Evolutionary conservation across 2,113 vertebrate species (phyloP).

Genomic region (Nicator chloris): DNA sequence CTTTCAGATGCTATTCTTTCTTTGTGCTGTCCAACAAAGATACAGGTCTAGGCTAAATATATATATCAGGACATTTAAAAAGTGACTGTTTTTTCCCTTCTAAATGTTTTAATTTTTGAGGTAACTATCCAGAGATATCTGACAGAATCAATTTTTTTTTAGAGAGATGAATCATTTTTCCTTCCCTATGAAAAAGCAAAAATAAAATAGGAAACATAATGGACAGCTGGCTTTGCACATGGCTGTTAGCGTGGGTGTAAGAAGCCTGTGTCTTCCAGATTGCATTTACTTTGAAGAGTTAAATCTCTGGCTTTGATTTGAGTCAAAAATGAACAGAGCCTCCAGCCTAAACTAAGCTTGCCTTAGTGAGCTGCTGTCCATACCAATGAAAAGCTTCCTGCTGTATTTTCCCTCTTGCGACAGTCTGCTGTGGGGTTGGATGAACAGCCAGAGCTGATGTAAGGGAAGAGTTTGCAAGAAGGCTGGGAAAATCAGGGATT

Average conservation of each 20-base stretch:
- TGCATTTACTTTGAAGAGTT: background rate
- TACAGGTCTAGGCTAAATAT: background rate
- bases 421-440: background rate
- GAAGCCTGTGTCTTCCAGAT: background rate
- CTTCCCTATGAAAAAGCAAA: background rate
- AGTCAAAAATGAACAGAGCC: background rate
- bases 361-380: background rate
- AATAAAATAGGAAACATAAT: background rate
- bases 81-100: background rate
- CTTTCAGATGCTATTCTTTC: background rate
- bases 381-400: background rate
- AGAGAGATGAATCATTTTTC: background rate
- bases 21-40: background rate
- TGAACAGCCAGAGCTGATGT: background rate
- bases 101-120: background rate
- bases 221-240: accelerated
- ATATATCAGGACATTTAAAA: background rate
- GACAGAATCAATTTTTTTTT: background rate
- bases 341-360: background rate
- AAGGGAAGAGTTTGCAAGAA: background rate
- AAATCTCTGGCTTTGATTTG: background rate
- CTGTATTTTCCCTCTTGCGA: accelerated
- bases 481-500: background rate
- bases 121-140: background rate
- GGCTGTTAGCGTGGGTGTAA: accelerated